Percentiles rank a stretch among this genome's conserved stretches.
Evolutionary conservation across 2,888 invertebrate genomes (phyloP).

Genomic region (Gerris lacustris): DNA sequence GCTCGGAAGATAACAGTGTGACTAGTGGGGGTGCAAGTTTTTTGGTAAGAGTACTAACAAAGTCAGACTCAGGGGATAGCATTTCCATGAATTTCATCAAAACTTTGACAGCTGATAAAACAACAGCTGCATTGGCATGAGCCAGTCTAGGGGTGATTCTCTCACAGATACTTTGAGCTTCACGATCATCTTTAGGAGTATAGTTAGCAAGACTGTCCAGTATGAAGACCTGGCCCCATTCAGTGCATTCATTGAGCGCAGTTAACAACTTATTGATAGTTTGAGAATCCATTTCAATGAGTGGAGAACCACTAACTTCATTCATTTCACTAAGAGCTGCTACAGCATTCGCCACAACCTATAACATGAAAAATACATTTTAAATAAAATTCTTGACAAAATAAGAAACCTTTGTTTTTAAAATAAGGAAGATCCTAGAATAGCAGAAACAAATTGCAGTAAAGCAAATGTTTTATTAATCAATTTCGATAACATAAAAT

Average conservation of each 20-base stretch:
- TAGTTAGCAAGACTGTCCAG: slow-evolving; percentile 95
- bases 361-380: slow-evolving; percentile 10
- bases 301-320: slow-evolving; percentile 85
- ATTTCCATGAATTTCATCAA: slow-evolving; percentile 98
- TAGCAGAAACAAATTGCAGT: background rate
- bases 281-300: slow-evolving; percentile 93
- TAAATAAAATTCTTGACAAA: background rate
- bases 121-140: slow-evolving; percentile 98
- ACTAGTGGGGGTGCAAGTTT: slow-evolving; percentile 98
- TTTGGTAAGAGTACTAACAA: slow-evolving; percentile 83
- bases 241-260: slow-evolving; percentile 97
- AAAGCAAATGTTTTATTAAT: background rate
- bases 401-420: slow-evolving; percentile 14
- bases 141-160: slow-evolving; percentile 92
- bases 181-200: slow-evolving; percentile 88
- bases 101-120: slow-evolving; percentile 94
- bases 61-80: slow-evolving; percentile 84
- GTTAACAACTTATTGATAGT: slow-evolving; percentile 97
- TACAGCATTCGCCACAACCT: slow-evolving; percentile 86
- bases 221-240: slow-evolving; percentile 98
- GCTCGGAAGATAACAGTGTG: slow-evolving; percentile 91
- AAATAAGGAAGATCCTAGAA: slow-evolving; percentile 7
- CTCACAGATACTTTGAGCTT: slow-evolving; percentile 95
- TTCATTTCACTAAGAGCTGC: slow-evolving; percentile 97
- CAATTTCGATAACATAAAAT: too few species aligned